These are phyloP conservation scores for Periphyllus acericola DNA, from an alignment of 2,888 invertebrate genomes.

Conservation along the genomic window DNA sequence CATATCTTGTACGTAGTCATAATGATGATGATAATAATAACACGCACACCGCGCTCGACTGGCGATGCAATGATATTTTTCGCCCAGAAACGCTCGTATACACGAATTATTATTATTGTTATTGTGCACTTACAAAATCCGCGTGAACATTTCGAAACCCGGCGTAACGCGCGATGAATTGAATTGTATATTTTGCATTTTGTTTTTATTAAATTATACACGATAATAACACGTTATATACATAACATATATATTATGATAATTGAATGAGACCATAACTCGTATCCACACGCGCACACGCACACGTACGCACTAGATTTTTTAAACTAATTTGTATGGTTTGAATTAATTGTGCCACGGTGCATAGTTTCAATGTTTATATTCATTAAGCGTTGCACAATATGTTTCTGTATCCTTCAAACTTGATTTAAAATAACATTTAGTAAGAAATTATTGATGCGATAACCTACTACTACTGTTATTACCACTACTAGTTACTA, in stretches of 20 bases:
- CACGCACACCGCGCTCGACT: too few species aligned
- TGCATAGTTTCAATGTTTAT: constrained; percentile 32
- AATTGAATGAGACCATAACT: too few species aligned
- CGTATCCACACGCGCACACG: not conserved
- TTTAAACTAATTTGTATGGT: constrained; percentile 39
- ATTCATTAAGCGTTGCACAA: constrained; percentile 46
- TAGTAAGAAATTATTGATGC: constrained; percentile 52
- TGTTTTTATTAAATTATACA: constrained; percentile 13
- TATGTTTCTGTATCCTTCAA: constrained; percentile 41
- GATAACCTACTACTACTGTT: constrained; percentile 1
- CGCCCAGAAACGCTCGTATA: too few species aligned
- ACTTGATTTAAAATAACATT: constrained; percentile 52
- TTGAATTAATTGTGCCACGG: constrained; percentile 34
- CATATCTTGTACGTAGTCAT: too few species aligned
- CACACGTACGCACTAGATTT: not conserved
- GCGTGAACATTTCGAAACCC: constrained; percentile 27
- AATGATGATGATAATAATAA: too few species aligned
- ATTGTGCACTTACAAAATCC: not conserved
- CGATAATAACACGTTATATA: not conserved
- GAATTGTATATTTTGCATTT: not conserved
- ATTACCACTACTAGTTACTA: too few species aligned
- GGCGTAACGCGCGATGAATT: not conserved
- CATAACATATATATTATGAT: too few species aligned
- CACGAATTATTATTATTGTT: not conserved
- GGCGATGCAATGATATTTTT: too few species aligned